A percentile compares a stretch with the other conserved stretches of the same genome.
Conservation (phyloP, 2,888 invertebrate genomes). For the Apodemia duryi region DNA sequence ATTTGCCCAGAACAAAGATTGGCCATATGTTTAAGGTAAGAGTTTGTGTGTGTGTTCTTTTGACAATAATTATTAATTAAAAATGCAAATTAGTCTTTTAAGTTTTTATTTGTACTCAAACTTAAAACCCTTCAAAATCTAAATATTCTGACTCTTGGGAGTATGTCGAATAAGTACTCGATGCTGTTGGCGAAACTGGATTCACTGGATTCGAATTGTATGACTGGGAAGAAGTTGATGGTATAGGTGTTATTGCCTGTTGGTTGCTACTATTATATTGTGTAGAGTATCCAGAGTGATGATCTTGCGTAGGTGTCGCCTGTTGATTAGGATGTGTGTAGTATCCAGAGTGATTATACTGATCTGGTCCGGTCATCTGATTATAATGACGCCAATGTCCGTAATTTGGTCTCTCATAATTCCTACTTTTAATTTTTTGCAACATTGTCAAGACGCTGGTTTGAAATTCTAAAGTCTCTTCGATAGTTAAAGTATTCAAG, state of each 20-base stretch:
- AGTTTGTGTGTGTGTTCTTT: conserved; percentile 18
- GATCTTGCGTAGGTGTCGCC: conserved; percentile 37
- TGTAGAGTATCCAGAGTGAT: conserved; percentile 31
- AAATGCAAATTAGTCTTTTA: conserved; percentile 34
- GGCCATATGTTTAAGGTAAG: not conserved
- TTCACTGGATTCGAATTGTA: conserved; percentile 27
- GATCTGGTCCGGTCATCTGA: conserved; percentile 36
- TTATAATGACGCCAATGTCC: conserved; percentile 37
- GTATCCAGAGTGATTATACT: conserved; percentile 30
- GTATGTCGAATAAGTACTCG: conserved; percentile 34
- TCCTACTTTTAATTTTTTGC: conserved; percentile 38
- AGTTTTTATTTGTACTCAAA: conserved; percentile 37
- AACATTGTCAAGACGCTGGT: conserved; percentile 21
- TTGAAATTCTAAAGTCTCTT: too few species aligned
- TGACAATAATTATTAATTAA: conserved; percentile 33
- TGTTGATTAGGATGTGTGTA: conserved; percentile 34
- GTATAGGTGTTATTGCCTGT: conserved; percentile 1
- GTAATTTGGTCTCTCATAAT: conserved; percentile 37
- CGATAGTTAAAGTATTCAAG: conserved; percentile 29
- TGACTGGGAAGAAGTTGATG: conserved; percentile 33
- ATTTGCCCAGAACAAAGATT: conserved; percentile 7
- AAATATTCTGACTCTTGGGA: conserved; percentile 35
- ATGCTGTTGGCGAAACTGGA: conserved; percentile 35
- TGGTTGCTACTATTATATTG: conserved; percentile 1
- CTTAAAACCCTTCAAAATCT: conserved; percentile 37